These are phyloP conservation scores for Drosophila kikkawai DNA, from an alignment of 1,140 invertebrate species.

Conservation along the genomic window DNA sequence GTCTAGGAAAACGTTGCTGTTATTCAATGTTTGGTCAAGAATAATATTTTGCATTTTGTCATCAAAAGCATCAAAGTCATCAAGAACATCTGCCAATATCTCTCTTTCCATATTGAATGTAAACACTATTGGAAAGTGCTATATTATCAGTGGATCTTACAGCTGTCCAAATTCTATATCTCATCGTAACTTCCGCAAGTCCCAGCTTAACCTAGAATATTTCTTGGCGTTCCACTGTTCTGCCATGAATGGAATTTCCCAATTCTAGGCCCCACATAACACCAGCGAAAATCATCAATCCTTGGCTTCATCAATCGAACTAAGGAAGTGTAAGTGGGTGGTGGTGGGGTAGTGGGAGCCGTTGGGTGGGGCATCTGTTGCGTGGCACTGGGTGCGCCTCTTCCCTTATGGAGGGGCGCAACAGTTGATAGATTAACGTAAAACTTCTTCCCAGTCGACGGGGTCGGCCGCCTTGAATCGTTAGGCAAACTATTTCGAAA, in stretches of 20 bases:
- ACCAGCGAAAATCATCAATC: conserved; percentile 31
- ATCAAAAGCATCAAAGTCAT: neutral
- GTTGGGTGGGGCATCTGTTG: conserved; percentile 34
- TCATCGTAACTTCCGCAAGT: neutral
- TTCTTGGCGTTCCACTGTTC: conserved; percentile 23
- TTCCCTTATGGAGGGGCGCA: conserved; percentile 11
- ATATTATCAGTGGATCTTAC: neutral
- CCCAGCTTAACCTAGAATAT: neutral
- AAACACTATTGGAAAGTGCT: conserved; percentile 4
- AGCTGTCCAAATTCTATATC: conserved; percentile 13
- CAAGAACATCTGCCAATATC: neutral
- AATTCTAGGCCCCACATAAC: conserved; percentile 21
- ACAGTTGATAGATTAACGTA: conserved; percentile 45
- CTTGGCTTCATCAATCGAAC: conserved; percentile 44
- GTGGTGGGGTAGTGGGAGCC: neutral
- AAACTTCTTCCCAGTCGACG: conserved; percentile 9
- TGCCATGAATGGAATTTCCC: conserved; percentile 20
- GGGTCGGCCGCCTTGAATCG: conserved; percentile 4
- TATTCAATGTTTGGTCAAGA: neutral
- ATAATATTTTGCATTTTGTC: neutral
- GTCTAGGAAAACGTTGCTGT: neutral
- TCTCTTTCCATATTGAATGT: neutral
- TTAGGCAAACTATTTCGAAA: conserved; percentile 41
- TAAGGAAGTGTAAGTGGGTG: neutral
- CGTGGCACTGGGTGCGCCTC: conserved; percentile 19